Percentiles rank a stretch among this genome's conserved stretches.
Conservation (phyloP, 1,140 invertebrate genomes). For the Drosophila bocki region DNA sequence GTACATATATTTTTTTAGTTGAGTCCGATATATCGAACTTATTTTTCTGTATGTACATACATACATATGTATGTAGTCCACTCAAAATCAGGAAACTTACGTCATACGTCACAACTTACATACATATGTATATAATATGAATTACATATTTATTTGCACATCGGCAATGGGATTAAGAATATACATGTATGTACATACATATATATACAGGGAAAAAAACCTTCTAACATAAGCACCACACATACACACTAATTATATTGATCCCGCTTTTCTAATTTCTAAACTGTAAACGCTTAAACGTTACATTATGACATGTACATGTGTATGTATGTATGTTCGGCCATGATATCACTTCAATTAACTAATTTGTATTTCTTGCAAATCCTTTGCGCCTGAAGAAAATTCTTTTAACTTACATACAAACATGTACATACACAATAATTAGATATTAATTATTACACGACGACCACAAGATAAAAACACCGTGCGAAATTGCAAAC, state of each 20-base stretch:
- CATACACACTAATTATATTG: conserved; percentile 26
- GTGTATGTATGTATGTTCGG: not conserved
- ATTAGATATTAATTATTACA: conserved; percentile 11
- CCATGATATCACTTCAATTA: conserved; percentile 4
- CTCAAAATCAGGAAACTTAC: conserved; percentile 27
- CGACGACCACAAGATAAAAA: conserved; percentile 11
- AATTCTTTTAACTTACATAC: conserved; percentile 1
- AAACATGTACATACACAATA: conserved; percentile 12
- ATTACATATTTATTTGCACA: not conserved
- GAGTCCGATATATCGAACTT: not conserved
- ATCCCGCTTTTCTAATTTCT: conserved; percentile 8
- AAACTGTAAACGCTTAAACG: not conserved
- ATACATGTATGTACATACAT: not conserved
- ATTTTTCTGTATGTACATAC: not conserved
- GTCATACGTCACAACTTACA: conserved; percentile 26
- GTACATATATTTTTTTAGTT: not conserved
- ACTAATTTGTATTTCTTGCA: not conserved
- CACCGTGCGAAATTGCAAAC: not conserved
- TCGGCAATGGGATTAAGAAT: conserved; percentile 27
- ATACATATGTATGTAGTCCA: not conserved
- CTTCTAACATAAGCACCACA: conserved; percentile 10
- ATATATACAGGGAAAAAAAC: conserved; percentile 3
- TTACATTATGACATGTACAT: not conserved
- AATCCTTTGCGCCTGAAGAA: not conserved
- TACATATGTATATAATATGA: conserved; percentile 3